Evolutionary conservation across 2,113 vertebrate species (phyloP), one percentile per base, ranked within the genome.

Genomic region (Conger conger): DNA sequence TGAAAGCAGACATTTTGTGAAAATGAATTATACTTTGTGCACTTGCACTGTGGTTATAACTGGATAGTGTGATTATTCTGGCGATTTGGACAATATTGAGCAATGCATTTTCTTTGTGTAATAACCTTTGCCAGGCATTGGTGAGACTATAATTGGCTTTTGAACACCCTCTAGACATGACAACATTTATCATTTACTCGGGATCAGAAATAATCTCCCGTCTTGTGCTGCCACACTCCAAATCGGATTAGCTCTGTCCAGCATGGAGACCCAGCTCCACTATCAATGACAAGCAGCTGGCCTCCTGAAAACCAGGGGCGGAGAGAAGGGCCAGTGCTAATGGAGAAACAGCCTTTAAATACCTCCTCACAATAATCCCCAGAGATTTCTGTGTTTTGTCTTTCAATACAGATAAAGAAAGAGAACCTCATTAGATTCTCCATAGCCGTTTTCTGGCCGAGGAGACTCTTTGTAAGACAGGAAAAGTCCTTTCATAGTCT

Each of bases 161-260:
- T 45, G 81, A 68, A 60, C 8, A 73, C 83, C 79, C 76, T 15
- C 73, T 27, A 82, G 36, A 82, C 57, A 82, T n/a, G 0, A 76
- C 78, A 82, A 90, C 89, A 89, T 88, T 88, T 89, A 85, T 86
- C 88, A 76, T 40, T 80, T n/a, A 35, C 42, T 60, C 83, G n/a
- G 3, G 5, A 35, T 35, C 36, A 42, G 73, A 77, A 37, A 82
- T 76, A 80, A 76, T 89, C 90, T 90, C 86, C 11, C 77, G 87
- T 90, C 89, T 90, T 80, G 85, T 90, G 86, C 85, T 84, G 85
- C 79, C 86, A 76, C 76, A 83, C 82, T 86, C 87, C 87, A 91
- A 89, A 91, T 91, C 85, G 85, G 91, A 90, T 93, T 91, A 93
- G 86, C 88, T 86, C 86, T 33, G 7, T 76, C 87, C 82, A 82